These are phyloP conservation scores for Lophius piscatorius DNA, from an alignment of 2,113 vertebrate genomes.

Conservation along the genomic window DNA sequence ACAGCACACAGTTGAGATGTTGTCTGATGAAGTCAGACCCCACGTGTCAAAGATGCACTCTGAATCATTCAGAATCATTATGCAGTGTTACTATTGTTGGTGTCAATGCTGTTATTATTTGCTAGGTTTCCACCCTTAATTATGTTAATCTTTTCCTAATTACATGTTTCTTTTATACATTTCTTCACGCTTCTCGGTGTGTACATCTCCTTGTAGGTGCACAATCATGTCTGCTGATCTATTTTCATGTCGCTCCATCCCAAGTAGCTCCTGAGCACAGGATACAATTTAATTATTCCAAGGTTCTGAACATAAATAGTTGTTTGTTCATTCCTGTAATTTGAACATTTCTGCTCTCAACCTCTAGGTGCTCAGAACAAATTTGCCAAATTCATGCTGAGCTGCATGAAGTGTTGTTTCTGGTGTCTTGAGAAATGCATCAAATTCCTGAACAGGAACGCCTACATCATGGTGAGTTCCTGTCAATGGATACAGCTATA, in stretches of 20 bases:
- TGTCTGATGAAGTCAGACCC: too few species aligned
- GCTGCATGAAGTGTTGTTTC: slow-evolving; percentile 95
- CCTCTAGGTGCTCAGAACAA: slow-evolving; percentile 86
- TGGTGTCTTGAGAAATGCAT: slow-evolving; percentile 98
- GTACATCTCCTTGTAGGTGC: too few species aligned
- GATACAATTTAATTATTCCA: not conserved
- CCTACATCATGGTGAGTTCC: slow-evolving; percentile 95
- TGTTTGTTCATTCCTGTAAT: not conserved
- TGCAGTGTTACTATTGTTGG: not conserved
- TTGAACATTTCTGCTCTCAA: not conserved
- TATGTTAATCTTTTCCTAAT: too few species aligned
- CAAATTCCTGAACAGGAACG: slow-evolving; percentile 95
- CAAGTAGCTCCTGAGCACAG: not conserved
- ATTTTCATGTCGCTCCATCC: too few species aligned
- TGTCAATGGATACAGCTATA: not conserved
- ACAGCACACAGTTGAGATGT: too few species aligned
- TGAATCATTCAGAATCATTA: too few species aligned
- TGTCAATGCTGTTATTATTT: too few species aligned
- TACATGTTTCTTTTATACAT: too few species aligned
- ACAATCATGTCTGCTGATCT: too few species aligned
- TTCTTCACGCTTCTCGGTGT: too few species aligned
- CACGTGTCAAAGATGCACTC: too few species aligned
- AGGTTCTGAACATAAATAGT: not conserved
- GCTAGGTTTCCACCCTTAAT: too few species aligned
- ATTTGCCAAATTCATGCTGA: slow-evolving; percentile 88